Evolutionary conservation across 2,113 vertebrate genomes (phyloP).

Genomic region (Rhinoderma darwinii): DNA sequence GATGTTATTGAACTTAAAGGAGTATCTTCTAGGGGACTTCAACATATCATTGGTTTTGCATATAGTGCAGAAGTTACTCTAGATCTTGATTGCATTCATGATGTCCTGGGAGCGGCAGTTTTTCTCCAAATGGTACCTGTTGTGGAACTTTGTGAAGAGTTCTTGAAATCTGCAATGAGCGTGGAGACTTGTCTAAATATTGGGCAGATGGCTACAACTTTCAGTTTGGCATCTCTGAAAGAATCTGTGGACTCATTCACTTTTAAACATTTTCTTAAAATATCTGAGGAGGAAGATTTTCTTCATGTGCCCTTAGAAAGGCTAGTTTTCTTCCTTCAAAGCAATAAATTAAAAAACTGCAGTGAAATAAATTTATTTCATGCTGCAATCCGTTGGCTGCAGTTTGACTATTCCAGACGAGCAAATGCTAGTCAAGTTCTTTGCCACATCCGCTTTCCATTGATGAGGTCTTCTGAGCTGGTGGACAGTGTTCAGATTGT

Average conservation of each 20-base stretch:
- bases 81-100: slow-evolving; percentile 95
- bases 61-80: slow-evolving; percentile 94
- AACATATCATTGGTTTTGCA: slow-evolving; percentile 95
- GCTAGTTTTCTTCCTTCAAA: slow-evolving; percentile 93
- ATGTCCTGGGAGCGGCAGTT: slow-evolving; percentile 94
- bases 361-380: slow-evolving; percentile 92
- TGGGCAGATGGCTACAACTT: slow-evolving; percentile 96
- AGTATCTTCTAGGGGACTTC: slow-evolving; percentile 88
- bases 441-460: slow-evolving; percentile 91
- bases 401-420: slow-evolving; percentile 79
- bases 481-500: slow-evolving; percentile 94
- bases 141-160: slow-evolving; percentile 96
- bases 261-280: slow-evolving; percentile 94
- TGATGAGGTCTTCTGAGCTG: slow-evolving; percentile 93
- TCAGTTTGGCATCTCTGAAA: slow-evolving; percentile 90
- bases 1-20: slow-evolving; percentile 92
- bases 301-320: slow-evolving; percentile 92
- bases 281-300: slow-evolving; percentile 93
- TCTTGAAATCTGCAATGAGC: slow-evolving; percentile 95
- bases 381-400: slow-evolving; percentile 90
- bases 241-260: slow-evolving; percentile 94
- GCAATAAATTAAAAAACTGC: slow-evolving; percentile 93
- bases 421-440: slow-evolving; percentile 84
- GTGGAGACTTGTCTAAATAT: slow-evolving; percentile 97
- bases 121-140: slow-evolving; percentile 97